Evolutionary conservation across 1,140 invertebrate genomes (phyloP).

Genomic region (Gryon sp.): DNA sequence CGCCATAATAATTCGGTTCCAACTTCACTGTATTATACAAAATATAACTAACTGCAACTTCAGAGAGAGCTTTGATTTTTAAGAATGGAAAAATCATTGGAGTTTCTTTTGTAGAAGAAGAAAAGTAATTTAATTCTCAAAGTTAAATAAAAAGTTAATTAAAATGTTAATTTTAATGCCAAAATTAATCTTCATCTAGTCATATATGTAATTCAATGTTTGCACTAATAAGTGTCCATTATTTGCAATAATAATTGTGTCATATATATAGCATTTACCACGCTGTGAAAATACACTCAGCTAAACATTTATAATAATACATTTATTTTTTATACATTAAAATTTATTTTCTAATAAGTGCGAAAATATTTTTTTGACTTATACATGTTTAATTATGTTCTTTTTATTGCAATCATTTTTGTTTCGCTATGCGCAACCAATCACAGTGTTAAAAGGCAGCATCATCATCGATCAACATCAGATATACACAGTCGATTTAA

Average conservation of each 20-base stretch:
- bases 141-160: too few relatives aligned
- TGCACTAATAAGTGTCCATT: constrained; percentile 24
- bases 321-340: not conserved
- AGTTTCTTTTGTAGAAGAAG: too few relatives aligned
- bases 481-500: not conserved
- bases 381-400: too few relatives aligned
- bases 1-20: too few relatives aligned
- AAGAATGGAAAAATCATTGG: too few relatives aligned
- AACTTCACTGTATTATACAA: too few relatives aligned
- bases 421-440: not conserved
- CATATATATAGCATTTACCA: not conserved
- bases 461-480: constrained; percentile 25
- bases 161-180: constrained; percentile 5
- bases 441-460: constrained; percentile 12
- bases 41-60: too few relatives aligned
- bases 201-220: constrained; percentile 38
- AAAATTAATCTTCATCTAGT: constrained; percentile 28
- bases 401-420: not conserved
- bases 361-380: too few relatives aligned
- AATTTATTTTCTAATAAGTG: too few relatives aligned
- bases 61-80: too few relatives aligned
- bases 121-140: too few relatives aligned
- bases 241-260: not conserved
- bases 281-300: constrained; percentile 14
- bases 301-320: not conserved